Percentiles rank a stretch among this genome's conserved stretches.
Conservation (phyloP, 2,888 invertebrate genomes). For the Cataglyphis rosenhaueri region DNA sequence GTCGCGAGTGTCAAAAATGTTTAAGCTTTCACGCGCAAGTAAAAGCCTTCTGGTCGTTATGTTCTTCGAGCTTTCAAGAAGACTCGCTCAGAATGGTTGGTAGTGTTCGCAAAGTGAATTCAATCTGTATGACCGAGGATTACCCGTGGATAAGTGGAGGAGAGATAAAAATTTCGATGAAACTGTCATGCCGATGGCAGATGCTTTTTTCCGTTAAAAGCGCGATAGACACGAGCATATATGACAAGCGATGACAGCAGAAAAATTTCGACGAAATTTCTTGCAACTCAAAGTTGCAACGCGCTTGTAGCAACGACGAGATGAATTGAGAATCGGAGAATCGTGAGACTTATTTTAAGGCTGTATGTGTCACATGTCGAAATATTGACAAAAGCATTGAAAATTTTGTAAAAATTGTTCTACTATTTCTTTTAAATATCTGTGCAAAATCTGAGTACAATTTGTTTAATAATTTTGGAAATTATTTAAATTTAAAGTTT, state of each 20-base stretch:
- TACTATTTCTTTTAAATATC: too few species aligned
- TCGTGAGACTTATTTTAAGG: neutral
- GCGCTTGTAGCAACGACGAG: neutral
- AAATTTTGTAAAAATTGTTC: too few species aligned
- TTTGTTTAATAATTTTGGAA: too few species aligned
- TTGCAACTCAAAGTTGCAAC: slow-evolving; percentile 7
- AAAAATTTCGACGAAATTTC: slow-evolving; percentile 38
- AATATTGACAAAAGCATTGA: too few species aligned
- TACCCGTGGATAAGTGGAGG: slow-evolving; percentile 15
- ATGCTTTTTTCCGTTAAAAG: slow-evolving; percentile 46
- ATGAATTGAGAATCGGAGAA: neutral
- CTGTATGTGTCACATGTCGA: too few species aligned
- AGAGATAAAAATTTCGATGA: slow-evolving; percentile 48
- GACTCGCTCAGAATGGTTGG: slow-evolving; percentile 25
- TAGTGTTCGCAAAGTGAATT: slow-evolving; percentile 30
- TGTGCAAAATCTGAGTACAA: too few species aligned
- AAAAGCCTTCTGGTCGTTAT: slow-evolving; percentile 32
- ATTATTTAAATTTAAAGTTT: too few species aligned
- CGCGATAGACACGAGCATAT: slow-evolving; percentile 10
- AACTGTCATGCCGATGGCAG: slow-evolving; percentile 23
- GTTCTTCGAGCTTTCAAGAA: slow-evolving; percentile 43
- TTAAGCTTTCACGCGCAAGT: slow-evolving; percentile 5
- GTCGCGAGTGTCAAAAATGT: neutral
- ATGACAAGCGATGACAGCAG: slow-evolving; percentile 30
- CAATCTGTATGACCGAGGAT: slow-evolving; percentile 32